phyloP scores from a whole-genome alignment of 2,797 vertebrate species.

The Zalophus californianus region DNA sequence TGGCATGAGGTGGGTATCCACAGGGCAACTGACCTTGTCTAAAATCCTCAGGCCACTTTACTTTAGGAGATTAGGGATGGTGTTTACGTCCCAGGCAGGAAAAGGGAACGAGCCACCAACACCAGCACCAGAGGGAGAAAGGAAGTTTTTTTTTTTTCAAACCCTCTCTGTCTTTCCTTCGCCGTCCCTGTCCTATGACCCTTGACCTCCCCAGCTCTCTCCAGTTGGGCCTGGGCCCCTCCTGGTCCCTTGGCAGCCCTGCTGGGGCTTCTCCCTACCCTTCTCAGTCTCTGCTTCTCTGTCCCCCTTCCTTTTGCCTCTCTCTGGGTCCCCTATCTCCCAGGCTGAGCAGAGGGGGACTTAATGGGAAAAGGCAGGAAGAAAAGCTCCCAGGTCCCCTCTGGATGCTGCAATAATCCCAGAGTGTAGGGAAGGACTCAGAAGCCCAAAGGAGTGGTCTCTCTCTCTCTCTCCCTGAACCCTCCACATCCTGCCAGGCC shows the following conservation, averaged over 20 bases:
- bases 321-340: background rate
- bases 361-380: background rate
- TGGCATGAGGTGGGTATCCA: background rate
- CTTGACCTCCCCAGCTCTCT: background rate
- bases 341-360: background rate
- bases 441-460: too few relatives aligned
- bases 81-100: background rate
- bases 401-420: background rate
- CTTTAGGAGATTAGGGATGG: background rate
- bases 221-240: background rate
- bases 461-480: background rate
- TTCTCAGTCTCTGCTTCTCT: background rate
- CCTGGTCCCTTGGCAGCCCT: background rate
- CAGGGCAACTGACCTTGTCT: background rate
- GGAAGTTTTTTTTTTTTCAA: background rate
- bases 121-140: background rate
- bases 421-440: background rate
- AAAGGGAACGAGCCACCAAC: background rate
- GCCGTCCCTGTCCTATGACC: background rate
- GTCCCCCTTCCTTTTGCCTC: background rate
- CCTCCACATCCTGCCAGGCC: background rate
- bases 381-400: background rate
- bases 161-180: background rate
- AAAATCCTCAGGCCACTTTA: background rate
- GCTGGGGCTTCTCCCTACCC: background rate